Percentiles rank a stretch among this genome's conserved stretches.
phyloP scores from a whole-genome alignment of 2,797 vertebrate species.

The Pantherophis alleghaniensis region DNA sequence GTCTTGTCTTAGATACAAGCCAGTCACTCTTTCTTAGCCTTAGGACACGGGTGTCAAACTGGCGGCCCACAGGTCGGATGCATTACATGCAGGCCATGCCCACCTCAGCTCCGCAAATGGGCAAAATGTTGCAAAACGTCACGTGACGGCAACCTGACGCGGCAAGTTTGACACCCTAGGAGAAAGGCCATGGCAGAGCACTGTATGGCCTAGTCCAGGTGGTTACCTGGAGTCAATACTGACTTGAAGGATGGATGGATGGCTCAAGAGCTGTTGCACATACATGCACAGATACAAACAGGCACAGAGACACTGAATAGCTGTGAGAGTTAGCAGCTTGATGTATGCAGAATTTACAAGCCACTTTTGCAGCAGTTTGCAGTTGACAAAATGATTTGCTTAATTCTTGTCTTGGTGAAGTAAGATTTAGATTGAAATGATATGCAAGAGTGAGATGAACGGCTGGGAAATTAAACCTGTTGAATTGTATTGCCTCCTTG shows the following conservation, averaged over 20 bases:
- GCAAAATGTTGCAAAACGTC: rapidly evolving
- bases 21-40: not conserved
- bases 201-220: not conserved
- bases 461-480: slow-evolving; percentile 35
- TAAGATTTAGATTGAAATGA: slow-evolving; percentile 36
- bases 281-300: not conserved
- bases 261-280: not conserved
- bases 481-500: slow-evolving; percentile 43
- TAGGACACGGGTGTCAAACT: not conserved
- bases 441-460: slow-evolving; percentile 16
- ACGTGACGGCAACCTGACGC: too few species aligned
- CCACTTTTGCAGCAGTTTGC: not conserved
- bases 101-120: too few species aligned
- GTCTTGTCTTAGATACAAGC: not conserved
- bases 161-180: too few species aligned
- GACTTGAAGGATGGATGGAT: not conserved
- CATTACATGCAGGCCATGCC: too few species aligned
- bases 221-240: not conserved
- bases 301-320: not conserved
- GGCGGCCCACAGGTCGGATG: too few species aligned
- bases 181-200: too few species aligned
- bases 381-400: slow-evolving; percentile 42
- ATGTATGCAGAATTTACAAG: slow-evolving; percentile 22
- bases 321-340: not conserved
- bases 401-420: slow-evolving; percentile 38